These are phyloP conservation scores for Mercenaria mercenaria DNA, from an alignment of 1,140 invertebrate genomes.

Conservation along the genomic window DNA sequence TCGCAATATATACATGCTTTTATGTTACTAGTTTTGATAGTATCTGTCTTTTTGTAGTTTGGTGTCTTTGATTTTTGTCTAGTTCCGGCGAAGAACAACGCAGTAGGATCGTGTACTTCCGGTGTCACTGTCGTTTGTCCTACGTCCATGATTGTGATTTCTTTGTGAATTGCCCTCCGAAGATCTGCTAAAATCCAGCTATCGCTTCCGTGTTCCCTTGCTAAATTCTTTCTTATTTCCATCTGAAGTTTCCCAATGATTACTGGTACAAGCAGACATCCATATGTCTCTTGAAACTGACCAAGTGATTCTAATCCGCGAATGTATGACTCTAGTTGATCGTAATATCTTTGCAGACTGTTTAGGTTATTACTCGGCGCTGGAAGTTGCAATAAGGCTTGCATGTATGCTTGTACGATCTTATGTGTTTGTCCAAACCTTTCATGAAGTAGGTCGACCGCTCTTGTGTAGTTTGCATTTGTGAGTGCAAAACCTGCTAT, in stretches of 20 bases:
- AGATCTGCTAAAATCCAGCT: constrained; percentile 13
- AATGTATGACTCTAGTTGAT: constrained; percentile 19
- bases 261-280: not conserved
- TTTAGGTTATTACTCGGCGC: not conserved
- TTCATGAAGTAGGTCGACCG: constrained; percentile 41
- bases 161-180: not conserved
- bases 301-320: constrained; percentile 22
- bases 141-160: not conserved
- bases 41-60: not conserved
- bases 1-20: not conserved
- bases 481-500: constrained; percentile 60
- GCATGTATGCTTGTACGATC: constrained; percentile 60
- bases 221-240: not conserved
- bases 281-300: not conserved
- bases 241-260: not conserved
- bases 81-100: constrained; percentile 24
- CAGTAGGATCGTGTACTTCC: not conserved
- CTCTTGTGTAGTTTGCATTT: constrained; percentile 43
- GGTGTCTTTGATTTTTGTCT: not conserved
- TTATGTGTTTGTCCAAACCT: constrained; percentile 63
- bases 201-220: not conserved
- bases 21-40: not conserved
- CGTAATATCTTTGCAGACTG: constrained; percentile 53
- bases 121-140: constrained; percentile 5
- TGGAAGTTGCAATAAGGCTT: constrained; percentile 56